These are phyloP conservation scores for Plebejus melissa DNA, from an alignment of 2,888 invertebrate species.

Conservation along the genomic window DNA sequence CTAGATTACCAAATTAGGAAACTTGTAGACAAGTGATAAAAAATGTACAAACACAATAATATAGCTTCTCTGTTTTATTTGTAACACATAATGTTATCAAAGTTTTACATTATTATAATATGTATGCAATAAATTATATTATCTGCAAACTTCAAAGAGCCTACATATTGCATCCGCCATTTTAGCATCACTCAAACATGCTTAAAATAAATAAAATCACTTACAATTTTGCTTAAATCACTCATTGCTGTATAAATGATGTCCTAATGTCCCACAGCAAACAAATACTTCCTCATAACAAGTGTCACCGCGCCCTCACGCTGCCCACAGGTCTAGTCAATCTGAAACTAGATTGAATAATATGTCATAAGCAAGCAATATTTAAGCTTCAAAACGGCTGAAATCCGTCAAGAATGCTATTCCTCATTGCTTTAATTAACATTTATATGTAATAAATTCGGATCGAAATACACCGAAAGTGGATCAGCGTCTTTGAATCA, in stretches of 20 bases:
- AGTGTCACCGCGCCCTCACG: slow-evolving; percentile 41
- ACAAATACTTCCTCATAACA: slow-evolving; percentile 32
- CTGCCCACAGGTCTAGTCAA: slow-evolving; percentile 56
- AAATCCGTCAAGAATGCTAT: slow-evolving; percentile 55
- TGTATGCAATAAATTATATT: neutral
- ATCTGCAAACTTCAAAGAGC: neutral
- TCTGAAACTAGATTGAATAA: slow-evolving; percentile 68
- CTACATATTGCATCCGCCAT: neutral
- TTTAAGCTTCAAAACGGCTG: slow-evolving; percentile 52
- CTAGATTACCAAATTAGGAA: neutral
- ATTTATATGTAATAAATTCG: slow-evolving; percentile 71
- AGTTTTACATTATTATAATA: neutral
- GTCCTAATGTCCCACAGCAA: neutral
- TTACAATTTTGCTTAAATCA: slow-evolving; percentile 26
- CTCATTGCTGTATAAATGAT: slow-evolving; percentile 19
- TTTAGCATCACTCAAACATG: neutral
- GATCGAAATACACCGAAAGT: slow-evolving; percentile 65
- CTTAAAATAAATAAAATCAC: neutral
- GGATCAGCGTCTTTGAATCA: slow-evolving; percentile 64
- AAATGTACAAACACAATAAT: neutral
- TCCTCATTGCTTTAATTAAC: slow-evolving; percentile 68
- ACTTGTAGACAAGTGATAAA: neutral
- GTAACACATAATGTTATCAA: neutral
- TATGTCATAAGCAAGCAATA: slow-evolving; percentile 52
- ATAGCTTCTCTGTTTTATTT: neutral